Evolutionary conservation across 2,113 vertebrate genomes (phyloP).

Genomic region (Grantiella picta): DNA sequence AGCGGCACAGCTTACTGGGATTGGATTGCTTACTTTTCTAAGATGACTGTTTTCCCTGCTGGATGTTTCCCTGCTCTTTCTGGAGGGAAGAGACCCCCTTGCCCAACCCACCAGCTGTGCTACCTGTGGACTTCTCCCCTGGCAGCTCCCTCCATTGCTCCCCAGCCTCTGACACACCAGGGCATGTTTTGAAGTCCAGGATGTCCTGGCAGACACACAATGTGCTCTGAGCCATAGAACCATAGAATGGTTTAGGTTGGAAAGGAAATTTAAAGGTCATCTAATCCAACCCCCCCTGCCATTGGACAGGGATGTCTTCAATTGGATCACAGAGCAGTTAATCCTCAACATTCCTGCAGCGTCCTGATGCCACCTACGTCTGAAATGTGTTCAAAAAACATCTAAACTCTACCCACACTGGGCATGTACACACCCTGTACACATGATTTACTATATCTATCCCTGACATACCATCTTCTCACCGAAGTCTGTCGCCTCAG

Average conservation of each 20-base stretch:
- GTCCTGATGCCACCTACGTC: not conserved
- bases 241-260: not conserved
- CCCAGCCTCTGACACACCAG: not conserved
- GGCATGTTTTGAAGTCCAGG: not conserved
- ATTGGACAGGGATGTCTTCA: not conserved
- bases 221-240: not conserved
- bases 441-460: rapidly evolving
- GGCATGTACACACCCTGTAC: not conserved
- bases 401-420: not conserved
- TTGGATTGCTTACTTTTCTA: not conserved
- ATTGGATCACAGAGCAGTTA: not conserved
- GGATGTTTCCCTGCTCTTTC: not conserved
- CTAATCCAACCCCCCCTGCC: not conserved
- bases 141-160: not conserved
- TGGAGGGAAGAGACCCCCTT: not conserved
- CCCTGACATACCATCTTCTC: constrained; percentile 71
- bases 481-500: constrained; percentile 61
- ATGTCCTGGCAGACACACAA: rapidly evolving
- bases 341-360: not conserved
- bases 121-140: rapidly evolving
- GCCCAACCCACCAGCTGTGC: not conserved
- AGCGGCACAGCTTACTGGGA: not conserved
- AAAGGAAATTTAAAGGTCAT: not conserved
- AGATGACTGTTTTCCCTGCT: not conserved
- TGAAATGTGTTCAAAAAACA: rapidly evolving